phyloP scores from a whole-genome alignment of 2,797 vertebrate species.

The Kryptolebias ocellatus region DNA sequence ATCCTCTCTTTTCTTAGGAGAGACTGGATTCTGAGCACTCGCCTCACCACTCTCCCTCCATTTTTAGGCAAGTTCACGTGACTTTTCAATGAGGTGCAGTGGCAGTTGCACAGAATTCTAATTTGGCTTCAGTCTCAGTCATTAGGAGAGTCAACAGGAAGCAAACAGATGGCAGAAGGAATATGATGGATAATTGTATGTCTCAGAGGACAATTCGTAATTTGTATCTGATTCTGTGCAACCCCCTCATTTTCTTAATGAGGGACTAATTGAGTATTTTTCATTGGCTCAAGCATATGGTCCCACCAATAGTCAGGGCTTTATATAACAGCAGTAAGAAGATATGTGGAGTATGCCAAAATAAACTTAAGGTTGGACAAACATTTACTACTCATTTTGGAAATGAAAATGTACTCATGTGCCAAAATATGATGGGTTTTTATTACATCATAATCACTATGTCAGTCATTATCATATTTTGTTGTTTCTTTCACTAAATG shows the following conservation, averaged over 20 bases:
- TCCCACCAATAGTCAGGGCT: slow-evolving; percentile 42
- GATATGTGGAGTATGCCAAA: slow-evolving; percentile 33
- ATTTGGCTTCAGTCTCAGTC: slow-evolving; percentile 76
- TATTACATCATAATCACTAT: slow-evolving; percentile 44
- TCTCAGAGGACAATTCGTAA: slow-evolving; percentile 79
- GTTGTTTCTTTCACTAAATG: background rate
- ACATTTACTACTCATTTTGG: slow-evolving; percentile 14
- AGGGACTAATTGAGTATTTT: slow-evolving; percentile 79
- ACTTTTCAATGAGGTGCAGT: slow-evolving; percentile 70
- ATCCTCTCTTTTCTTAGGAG: slow-evolving; percentile 16
- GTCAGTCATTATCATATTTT: slow-evolving; percentile 27
- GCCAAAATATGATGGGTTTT: slow-evolving; percentile 25
- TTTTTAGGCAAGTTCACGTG: slow-evolving; percentile 62
- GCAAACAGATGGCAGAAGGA: slow-evolving; percentile 79
- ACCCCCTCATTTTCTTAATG: slow-evolving; percentile 82
- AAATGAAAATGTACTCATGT: slow-evolving; percentile 12
- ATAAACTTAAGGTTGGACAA: slow-evolving; percentile 19
- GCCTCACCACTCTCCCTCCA: slow-evolving; percentile 13
- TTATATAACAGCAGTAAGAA: slow-evolving; percentile 54
- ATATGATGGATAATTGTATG: slow-evolving; percentile 80
- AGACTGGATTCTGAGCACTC: slow-evolving; percentile 15
- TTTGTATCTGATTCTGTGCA: slow-evolving; percentile 79
- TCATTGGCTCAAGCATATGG: slow-evolving; percentile 74
- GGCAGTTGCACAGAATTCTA: slow-evolving; percentile 73
- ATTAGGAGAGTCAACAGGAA: slow-evolving; percentile 80